Evolutionary conservation across 2,888 invertebrate species (phyloP).

Genomic region (Callosobruchus maculatus): DNA sequence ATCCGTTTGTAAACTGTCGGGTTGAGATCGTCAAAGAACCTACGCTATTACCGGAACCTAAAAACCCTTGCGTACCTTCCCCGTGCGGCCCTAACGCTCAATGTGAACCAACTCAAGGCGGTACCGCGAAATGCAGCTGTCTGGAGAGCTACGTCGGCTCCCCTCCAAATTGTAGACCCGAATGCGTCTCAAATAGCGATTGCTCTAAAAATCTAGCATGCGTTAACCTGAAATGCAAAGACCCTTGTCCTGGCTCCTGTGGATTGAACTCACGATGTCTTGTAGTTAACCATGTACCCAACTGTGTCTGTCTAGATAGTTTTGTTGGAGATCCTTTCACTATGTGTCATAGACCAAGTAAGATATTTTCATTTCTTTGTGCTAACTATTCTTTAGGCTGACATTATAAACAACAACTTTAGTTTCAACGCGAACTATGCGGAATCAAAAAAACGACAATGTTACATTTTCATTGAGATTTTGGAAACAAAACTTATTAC

Average conservation of each 20-base stretch:
- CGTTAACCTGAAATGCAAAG: conserved; percentile 66
- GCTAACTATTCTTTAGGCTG: conserved; percentile 10
- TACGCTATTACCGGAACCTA: conserved; percentile 7
- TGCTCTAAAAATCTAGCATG: conserved; percentile 67
- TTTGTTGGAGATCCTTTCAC: conserved; percentile 66
- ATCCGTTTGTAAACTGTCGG: conserved; percentile 54
- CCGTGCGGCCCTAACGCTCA: conserved; percentile 65
- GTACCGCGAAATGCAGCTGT: conserved; percentile 61
- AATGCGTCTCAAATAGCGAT: conserved; percentile 71
- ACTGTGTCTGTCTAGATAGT: conserved; percentile 67
- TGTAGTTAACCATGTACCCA: conserved; percentile 71
- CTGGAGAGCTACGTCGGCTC: conserved; percentile 69
- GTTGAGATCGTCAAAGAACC: conserved; percentile 26
- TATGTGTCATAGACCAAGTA: conserved; percentile 58
- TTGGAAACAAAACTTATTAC: too few relatives aligned
- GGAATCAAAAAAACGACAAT: too few relatives aligned
- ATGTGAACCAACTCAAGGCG: conserved; percentile 50
- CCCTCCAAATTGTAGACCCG: conserved; percentile 67
- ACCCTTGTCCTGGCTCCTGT: conserved; percentile 74
- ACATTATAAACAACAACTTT: conserved; percentile 21
- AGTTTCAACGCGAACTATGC: too few relatives aligned
- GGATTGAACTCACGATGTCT: conserved; percentile 68
- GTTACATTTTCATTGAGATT: too few relatives aligned
- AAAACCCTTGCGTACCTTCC: conserved; percentile 63
- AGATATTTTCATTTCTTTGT: conserved; percentile 41